Evolutionary conservation across 1,140 invertebrate species (phyloP).

Genomic region (Belonocnema kinseyi): DNA sequence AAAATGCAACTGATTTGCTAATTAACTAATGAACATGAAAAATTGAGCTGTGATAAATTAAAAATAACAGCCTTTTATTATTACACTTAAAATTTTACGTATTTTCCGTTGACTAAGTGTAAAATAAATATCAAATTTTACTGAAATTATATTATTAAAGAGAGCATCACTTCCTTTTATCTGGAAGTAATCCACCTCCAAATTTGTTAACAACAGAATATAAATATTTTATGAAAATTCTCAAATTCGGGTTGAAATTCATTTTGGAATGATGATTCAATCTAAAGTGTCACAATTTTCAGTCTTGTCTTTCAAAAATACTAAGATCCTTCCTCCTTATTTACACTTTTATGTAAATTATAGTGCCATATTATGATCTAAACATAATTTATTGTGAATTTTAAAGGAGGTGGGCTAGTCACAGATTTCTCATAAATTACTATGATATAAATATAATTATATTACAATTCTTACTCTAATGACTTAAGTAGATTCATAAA

Average conservation of each 20-base stretch:
- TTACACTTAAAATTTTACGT: neutral
- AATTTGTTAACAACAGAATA: neutral
- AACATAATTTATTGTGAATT: no score
- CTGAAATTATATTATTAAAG: neutral
- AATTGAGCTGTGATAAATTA: neutral
- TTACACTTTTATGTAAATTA: no score
- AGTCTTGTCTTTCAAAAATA: no score
- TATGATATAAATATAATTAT: neutral
- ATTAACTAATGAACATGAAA: neutral
- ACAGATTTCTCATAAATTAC: neutral
- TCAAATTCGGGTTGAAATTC: no score
- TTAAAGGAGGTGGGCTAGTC: neutral
- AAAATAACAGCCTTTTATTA: constrained; percentile 20
- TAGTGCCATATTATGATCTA: no score
- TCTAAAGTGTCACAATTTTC: no score
- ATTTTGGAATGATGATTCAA: no score
- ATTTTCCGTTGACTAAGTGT: neutral
- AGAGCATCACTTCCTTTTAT: neutral
- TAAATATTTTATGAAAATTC: no score
- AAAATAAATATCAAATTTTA: constrained; percentile 22
- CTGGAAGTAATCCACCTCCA: constrained; percentile 4
- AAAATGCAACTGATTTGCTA: neutral
- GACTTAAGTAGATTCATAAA: constrained; percentile 13
- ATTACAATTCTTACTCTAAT: constrained; percentile 12
- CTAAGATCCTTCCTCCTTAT: no score